Percentiles rank a stretch among this genome's conserved stretches.
Conservation (phyloP, 2,113 vertebrate species). For the Phylloscopus trochilus region DNA sequence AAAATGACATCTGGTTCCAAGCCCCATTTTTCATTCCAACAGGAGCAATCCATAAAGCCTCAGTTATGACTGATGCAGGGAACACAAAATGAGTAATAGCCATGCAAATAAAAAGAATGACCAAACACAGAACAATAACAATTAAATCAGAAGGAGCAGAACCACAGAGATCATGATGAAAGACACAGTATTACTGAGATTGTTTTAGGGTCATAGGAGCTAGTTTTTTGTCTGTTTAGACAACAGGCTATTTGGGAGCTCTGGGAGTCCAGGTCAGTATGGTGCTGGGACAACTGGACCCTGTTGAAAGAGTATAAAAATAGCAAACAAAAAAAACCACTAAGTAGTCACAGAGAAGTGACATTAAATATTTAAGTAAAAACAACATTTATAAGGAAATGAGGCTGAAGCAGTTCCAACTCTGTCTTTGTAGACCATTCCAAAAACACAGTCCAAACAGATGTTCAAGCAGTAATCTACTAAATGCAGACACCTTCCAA, state of each 20-base stretch:
- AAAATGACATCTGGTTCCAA: constrained; percentile 1
- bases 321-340: neutral
- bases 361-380: neutral
- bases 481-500: neutral
- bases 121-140: neutral
- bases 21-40: neutral
- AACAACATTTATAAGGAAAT: neutral
- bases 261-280: neutral
- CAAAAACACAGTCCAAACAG: neutral
- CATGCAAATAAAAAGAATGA: neutral
- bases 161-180: neutral
- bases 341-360: neutral
- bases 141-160: neutral
- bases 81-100: neutral
- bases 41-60: neutral
- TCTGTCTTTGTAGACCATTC: neutral
- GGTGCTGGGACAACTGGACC: neutral
- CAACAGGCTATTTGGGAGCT: neutral
- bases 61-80: neutral
- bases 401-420: neutral
- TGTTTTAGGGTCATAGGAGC: neutral
- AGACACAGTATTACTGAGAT: neutral
- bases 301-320: neutral
- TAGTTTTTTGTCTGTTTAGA: neutral
- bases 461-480: neutral